Base-by-base conservation (phyloP, 2,113 vertebrate genomes). In the Cricetomys ansorgei region DNA sequence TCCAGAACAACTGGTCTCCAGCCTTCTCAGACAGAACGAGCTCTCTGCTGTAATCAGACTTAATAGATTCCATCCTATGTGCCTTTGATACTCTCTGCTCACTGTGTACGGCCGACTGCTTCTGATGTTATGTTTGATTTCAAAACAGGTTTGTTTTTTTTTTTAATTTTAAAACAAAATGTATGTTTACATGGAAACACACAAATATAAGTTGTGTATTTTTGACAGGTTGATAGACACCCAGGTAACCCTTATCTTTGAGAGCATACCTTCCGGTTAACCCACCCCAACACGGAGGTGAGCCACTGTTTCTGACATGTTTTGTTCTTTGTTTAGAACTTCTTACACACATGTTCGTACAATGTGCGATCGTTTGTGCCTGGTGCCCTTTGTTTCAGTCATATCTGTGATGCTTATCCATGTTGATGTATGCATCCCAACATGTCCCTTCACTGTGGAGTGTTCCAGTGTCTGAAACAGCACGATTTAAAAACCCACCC, bases 151-250 rank as follows among this genome's bases (percentile, higher is more conserved):
- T 43, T 80, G 12, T 65, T 92, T 64, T n/a, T n/a, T n/a, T n/a
- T n/a, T 64, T 79, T 92, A 55, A 79, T 91, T 76, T 65, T 21
- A 70, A 96, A 96, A 77, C 72, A 84, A 79, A 86, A 86, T 50
- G 2, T 48, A 69, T 67, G 6, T 57, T 34, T 75, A 89, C 65
- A 89, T 83, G 64, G 40, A 89, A 86, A 95, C 64, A 57, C 62
- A 94, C 62, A 94, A 80, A 86, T 67, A 31, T 1, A 65, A 62
- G 43, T 34, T 69, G 16, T 70, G 7, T 25, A 50, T 25, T 93
- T 94, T 73, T 83, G 76, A 94, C 59, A 94, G 48, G 72, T n/a
- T 31, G 65, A 40, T 25, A 67, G n/a, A 59, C n/a, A 89, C 59
- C 31, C 70, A 11, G 37, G 31, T 62, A 62, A 72, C 7, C 9